Evolutionary conservation across 2,113 vertebrate genomes (phyloP), one percentile per base, ranked within the genome.

Genomic region (Phalacrocorax pelagicus): DNA sequence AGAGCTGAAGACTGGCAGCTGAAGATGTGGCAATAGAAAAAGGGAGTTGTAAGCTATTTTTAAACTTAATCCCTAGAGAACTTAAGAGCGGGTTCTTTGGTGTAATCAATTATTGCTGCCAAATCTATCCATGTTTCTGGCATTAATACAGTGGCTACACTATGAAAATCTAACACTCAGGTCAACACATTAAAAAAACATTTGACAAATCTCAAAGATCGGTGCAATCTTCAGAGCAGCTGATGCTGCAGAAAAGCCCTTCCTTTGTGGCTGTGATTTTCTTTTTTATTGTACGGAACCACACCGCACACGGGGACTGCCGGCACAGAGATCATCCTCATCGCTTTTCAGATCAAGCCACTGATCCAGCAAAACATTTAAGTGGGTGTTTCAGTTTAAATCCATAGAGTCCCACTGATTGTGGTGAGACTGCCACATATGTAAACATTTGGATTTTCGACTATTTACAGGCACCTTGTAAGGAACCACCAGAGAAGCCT

Each of bases 301-400:
- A 2, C 5, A 4, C 5, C 5, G 24, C 23, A 30, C 30, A 9
- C 7, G 2, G 59, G 57, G n/a, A 32, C 27, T 36, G 10, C 49
- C 51, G 15, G 32, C 20, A 9, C 30, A 69, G 38, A 44, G 15
- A 29, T 3, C 3, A 4, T 3, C 24, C 38, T 12, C 49, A 9
- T 5, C 0, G 0, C 18, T 32, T 9, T 36, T 5, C 2, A 12
- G 20, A 54, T 21, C 34, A 21, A 51, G 46, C 12, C 49, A 54
- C 17, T 1, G 34, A 24, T 23, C 47, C 27, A 22, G n/a, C 32
- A 47, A 24, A 30, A 63, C 6, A 3, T 1, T 24, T 18, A 34
- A 40, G 18, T 4, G 16, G 65, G 5, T 0, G 1, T 49, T 77
- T 46, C n/a, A 30, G 42, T 26, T 30, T 1, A 12, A 65, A 4